Conservation (phyloP, 1,140 invertebrate genomes). For the Solenopsis fugax region DNA sequence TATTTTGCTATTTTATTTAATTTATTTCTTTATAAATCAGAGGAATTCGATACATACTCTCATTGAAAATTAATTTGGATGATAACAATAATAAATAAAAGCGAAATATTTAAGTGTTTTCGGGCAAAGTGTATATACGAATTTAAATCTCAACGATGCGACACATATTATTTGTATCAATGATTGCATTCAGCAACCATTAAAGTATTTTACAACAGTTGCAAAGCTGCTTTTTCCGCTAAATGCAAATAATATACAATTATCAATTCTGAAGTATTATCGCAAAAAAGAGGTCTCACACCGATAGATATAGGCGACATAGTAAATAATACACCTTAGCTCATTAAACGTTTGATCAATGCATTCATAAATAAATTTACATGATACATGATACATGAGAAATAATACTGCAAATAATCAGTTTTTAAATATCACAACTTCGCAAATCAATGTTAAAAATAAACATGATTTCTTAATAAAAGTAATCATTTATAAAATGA, state of each 20-base stretch:
- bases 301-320: background rate
- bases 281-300: background rate
- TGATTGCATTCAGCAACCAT: too few species aligned
- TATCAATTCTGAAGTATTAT: conserved; percentile 9
- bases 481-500: background rate
- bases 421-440: background rate
- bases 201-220: too few species aligned
- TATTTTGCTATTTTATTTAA: conserved; percentile 11
- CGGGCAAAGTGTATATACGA: background rate
- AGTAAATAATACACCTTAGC: background rate
- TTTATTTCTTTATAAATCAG: too few species aligned
- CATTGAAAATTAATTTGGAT: background rate
- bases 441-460: background rate
- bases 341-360: background rate
- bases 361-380: background rate
- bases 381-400: background rate
- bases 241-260: background rate
- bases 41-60: too few species aligned
- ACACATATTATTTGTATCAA: too few species aligned
- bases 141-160: background rate
- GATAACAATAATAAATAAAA: background rate
- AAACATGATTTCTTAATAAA: background rate
- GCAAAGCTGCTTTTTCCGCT: too few species aligned
- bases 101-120: background rate
- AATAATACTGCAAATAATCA: background rate